A percentile compares a stretch with the other conserved stretches of the same genome.
phyloP scores from a whole-genome alignment of 30 jellyfish, hydroid and myxozoan species.

The Chrysaora quinquecirrha region DNA sequence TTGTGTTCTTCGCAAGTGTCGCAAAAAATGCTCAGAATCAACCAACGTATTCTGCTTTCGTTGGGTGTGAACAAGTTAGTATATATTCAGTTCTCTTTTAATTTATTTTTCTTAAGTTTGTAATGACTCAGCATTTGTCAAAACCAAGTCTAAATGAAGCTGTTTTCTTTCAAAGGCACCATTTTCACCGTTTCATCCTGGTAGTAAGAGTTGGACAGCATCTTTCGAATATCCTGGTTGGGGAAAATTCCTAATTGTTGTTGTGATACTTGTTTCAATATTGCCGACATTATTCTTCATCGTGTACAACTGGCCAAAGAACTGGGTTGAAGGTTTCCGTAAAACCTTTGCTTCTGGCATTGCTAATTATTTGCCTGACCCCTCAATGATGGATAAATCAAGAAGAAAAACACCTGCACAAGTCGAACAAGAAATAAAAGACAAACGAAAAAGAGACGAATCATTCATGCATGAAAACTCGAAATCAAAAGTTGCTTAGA shows the following conservation, averaged over 20 bases:
- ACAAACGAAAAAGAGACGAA: conserved; percentile 29
- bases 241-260: conserved; percentile 78
- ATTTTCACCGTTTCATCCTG: conserved; percentile 77
- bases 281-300: conserved; percentile 74
- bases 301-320: conserved; percentile 79
- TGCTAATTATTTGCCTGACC: conserved; percentile 89
- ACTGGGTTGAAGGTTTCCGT: conserved; percentile 75
- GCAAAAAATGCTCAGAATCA: conserved; percentile 48
- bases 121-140: too few species aligned
- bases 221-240: conserved; percentile 76
- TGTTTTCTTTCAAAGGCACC: conserved; percentile 59
- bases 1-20: conserved; percentile 88
- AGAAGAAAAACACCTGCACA: conserved; percentile 79
- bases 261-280: conserved; percentile 63
- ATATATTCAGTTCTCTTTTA: background rate
- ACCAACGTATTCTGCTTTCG: conserved; percentile 88
- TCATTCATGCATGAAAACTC: conserved; percentile 3
- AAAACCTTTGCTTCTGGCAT: conserved; percentile 60
- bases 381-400: conserved; percentile 74
- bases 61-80: conserved; percentile 87
- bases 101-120: too few species aligned
- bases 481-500: conserved; percentile 35
- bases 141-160: background rate
- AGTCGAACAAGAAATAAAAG: conserved; percentile 62
- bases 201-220: conserved; percentile 77